phyloP scores from a whole-genome alignment of 2,888 invertebrate species.

The Drosophila mayaguana region DNA sequence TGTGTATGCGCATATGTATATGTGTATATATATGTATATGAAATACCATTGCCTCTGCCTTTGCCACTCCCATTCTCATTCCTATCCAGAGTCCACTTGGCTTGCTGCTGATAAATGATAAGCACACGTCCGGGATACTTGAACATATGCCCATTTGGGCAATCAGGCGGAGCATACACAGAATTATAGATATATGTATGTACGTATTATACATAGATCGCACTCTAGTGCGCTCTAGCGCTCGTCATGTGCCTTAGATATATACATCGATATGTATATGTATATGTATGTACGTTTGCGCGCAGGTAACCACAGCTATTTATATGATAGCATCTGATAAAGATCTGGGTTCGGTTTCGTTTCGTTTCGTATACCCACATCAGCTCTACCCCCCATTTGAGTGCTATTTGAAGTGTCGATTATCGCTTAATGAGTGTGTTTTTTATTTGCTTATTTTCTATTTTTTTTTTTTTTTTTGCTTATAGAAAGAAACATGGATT shows the following conservation, averaged over 20 bases:
- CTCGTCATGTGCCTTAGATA: slow-evolving; percentile 23
- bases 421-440: slow-evolving; percentile 12
- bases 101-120: slow-evolving; percentile 49
- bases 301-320: not conserved
- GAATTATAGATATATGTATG: not conserved
- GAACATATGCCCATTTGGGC: slow-evolving; percentile 54
- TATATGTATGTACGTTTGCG: not conserved
- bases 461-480: not conserved
- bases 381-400: slow-evolving; percentile 16
- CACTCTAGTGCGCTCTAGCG: not conserved
- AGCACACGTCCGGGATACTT: slow-evolving; percentile 48
- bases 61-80: slow-evolving; percentile 1
- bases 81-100: slow-evolving; percentile 1
- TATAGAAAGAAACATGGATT: slow-evolving; percentile 8
- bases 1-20: not conserved
- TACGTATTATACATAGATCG: slow-evolving; percentile 18
- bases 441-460: no score
- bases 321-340: slow-evolving; percentile 12
- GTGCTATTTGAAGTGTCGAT: slow-evolving; percentile 13
- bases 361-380: not conserved
- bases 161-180: slow-evolving; percentile 29
- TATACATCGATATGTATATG: not conserved
- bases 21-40: not conserved
- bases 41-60: not conserved
- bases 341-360: slow-evolving; percentile 14